Percentiles rank a stretch among this genome's conserved stretches.
These are phyloP conservation scores for Hemicrepidius hirtus DNA, from an alignment of 2,888 invertebrate genomes.

Conservation along the genomic window DNA sequence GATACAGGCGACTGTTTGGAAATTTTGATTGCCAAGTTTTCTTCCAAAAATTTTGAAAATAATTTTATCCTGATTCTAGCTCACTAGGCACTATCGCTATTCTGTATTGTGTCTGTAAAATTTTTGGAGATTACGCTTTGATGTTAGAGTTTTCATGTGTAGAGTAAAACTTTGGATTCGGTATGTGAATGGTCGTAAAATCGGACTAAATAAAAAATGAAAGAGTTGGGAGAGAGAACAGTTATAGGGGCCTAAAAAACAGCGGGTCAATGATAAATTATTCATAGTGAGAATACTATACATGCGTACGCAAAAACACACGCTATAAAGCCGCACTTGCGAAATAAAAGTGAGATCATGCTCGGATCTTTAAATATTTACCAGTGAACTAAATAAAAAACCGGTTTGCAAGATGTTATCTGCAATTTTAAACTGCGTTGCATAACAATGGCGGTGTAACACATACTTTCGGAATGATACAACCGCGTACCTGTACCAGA, in stretches of 20 bases:
- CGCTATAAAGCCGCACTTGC: constrained; percentile 33
- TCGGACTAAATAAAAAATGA: constrained; percentile 11
- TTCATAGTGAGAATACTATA: constrained; percentile 11
- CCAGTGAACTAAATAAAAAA: constrained; percentile 48
- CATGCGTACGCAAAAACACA: constrained; percentile 33
- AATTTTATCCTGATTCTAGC: too few species aligned
- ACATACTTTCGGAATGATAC: constrained; percentile 16
- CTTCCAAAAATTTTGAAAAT: too few species aligned
- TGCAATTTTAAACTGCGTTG: constrained; percentile 38
- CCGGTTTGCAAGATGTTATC: constrained; percentile 45
- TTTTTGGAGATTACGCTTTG: too few species aligned
- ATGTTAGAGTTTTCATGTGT: too few species aligned
- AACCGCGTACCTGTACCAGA: constrained; percentile 7
- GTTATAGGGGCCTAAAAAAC: constrained; percentile 3
- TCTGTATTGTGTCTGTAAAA: too few species aligned
- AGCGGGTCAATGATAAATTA: constrained; percentile 23
- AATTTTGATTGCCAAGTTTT: too few species aligned
- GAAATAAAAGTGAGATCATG: constrained; percentile 50
- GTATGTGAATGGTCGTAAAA: constrained; percentile 17
- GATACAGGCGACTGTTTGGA: too few species aligned
- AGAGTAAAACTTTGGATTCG: not conserved
- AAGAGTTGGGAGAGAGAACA: constrained; percentile 15
- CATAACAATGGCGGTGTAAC: constrained; percentile 34
- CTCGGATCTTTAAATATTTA: constrained; percentile 38
- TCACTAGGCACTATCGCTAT: too few species aligned